Evolutionary conservation across 2,797 vertebrate genomes (phyloP).

Genomic region (Eutrigla gurnardus): DNA sequence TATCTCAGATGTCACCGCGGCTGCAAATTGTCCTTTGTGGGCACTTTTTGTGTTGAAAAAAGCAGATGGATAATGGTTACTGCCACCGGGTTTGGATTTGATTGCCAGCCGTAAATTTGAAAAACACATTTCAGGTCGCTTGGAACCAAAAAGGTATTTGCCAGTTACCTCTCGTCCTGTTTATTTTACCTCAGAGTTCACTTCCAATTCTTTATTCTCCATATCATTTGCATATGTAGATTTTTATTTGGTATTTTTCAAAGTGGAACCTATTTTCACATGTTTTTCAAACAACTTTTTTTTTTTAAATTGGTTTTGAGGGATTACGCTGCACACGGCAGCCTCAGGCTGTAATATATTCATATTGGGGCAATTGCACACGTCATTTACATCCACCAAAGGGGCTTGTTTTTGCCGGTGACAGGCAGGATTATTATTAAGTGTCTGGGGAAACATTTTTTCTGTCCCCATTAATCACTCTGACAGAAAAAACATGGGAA

Average conservation of each 20-base stretch:
- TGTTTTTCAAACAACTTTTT: not conserved
- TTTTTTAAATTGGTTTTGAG: not conserved
- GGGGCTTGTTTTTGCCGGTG: not conserved
- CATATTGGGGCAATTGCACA: not conserved
- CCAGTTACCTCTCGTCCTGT: not conserved
- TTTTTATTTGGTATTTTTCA: not conserved
- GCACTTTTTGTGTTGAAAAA: conserved; percentile 3
- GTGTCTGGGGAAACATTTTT: not conserved
- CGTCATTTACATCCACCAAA: not conserved
- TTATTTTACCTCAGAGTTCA: not conserved
- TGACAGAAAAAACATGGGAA: not conserved
- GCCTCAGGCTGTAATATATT: not conserved
- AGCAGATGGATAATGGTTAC: not conserved
- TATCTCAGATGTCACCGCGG: conserved; percentile 35
- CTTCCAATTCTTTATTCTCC: not conserved
- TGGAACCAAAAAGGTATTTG: not conserved
- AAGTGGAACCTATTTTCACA: not conserved
- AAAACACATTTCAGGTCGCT: conserved; percentile 1
- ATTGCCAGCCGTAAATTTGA: conserved; percentile 3
- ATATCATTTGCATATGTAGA: not conserved
- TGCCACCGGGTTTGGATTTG: not conserved
- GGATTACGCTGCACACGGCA: not conserved
- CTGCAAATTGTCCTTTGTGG: conserved; percentile 34
- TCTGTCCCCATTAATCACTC: not conserved
- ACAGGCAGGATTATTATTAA: too few relatives aligned